phyloP scores from a whole-genome alignment of 2,113 vertebrate genomes.

The Ciconia stormi region DNA sequence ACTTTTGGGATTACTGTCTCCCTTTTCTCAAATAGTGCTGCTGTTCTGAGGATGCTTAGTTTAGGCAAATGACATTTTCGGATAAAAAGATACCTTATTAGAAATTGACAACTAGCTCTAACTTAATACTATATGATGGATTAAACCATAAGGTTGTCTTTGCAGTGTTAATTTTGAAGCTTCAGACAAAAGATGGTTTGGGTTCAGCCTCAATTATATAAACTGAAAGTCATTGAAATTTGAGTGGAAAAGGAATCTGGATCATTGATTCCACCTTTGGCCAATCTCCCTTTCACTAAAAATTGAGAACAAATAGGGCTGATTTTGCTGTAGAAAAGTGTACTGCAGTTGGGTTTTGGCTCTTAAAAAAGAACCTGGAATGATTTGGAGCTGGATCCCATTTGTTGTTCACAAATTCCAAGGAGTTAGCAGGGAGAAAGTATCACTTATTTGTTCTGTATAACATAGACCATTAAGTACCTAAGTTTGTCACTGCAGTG shows the following conservation, averaged over 20 bases:
- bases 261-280: background rate
- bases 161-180: background rate
- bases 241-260: background rate
- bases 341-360: background rate
- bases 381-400: background rate
- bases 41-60: background rate
- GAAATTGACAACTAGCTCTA: background rate
- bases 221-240: background rate
- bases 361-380: background rate
- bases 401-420: background rate
- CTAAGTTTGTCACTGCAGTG: background rate
- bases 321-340: background rate
- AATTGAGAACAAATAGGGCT: background rate
- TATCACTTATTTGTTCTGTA: background rate
- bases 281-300: background rate
- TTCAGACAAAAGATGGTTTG: background rate
- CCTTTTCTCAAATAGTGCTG: background rate
- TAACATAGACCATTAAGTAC: background rate
- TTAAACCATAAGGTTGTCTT: background rate
- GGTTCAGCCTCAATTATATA: background rate
- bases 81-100: background rate
- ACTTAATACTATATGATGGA: background rate
- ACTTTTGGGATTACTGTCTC: background rate
- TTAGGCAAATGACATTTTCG: background rate
- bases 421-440: background rate